Evolutionary conservation across 2,888 invertebrate species (phyloP).

Genomic region (Empis stercorea): DNA sequence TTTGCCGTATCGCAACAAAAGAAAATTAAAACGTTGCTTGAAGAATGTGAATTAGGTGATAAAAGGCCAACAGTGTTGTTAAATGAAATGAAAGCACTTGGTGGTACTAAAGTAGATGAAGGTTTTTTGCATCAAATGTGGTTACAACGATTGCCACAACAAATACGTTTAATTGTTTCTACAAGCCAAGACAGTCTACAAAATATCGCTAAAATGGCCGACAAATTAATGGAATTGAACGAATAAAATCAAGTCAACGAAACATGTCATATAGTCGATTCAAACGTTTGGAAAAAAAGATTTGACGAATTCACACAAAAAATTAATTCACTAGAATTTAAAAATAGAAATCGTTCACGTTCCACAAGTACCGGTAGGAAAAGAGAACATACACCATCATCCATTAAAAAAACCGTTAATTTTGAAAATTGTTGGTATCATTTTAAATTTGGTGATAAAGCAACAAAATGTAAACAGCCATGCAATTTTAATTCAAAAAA

Average conservation of each 20-base stretch:
- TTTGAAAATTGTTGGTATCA: slow-evolving; percentile 10
- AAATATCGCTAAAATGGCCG: no score
- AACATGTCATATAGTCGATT: no score
- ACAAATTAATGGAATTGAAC: no score
- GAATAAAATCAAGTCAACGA: no score
- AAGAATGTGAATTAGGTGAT: not conserved
- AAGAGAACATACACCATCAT: no score
- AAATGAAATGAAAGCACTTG: not conserved
- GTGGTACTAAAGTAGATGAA: not conserved
- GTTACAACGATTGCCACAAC: not conserved
- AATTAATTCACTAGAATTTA: no score
- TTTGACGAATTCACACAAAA: no score
- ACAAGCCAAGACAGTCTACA: no score
- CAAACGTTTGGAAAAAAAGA: no score
- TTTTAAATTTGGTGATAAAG: slow-evolving; percentile 9
- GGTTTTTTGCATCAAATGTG: not conserved
- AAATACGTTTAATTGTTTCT: not conserved
- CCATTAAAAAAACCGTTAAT: no score
- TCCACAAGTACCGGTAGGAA: no score
- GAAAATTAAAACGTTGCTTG: not conserved
- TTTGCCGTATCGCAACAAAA: slow-evolving; percentile 3
- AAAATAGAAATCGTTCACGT: no score
- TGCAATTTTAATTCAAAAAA: slow-evolving; percentile 6
- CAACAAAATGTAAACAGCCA: slow-evolving; percentile 8
- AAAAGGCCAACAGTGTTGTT: not conserved